These are phyloP conservation scores for Podocnemis expansa DNA, from an alignment of 2,113 vertebrate species.

Conservation along the genomic window DNA sequence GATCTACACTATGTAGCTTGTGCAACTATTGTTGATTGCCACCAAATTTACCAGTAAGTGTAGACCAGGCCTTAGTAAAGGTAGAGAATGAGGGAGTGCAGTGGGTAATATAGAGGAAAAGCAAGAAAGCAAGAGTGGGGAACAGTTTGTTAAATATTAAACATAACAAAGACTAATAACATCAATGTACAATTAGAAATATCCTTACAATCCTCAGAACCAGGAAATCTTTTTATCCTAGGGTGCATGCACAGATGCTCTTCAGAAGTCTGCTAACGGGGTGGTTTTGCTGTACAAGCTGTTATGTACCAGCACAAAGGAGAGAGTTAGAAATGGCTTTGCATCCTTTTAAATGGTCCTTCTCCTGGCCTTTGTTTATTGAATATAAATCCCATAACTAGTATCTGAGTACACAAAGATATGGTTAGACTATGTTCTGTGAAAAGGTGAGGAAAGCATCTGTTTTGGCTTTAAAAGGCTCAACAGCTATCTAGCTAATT, in stretches of 20 bases:
- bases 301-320: background rate
- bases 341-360: background rate
- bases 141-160: background rate
- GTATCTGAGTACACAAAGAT: background rate
- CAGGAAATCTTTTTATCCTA: background rate
- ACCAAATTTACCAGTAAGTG: no score
- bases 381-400: background rate
- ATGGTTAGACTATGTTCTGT: background rate
- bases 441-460: background rate
- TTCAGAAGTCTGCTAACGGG: fast-evolving
- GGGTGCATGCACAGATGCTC: fast-evolving
- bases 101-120: background rate
- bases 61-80: background rate
- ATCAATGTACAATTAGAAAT: background rate
- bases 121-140: background rate
- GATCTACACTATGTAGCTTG: no score
- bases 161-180: background rate
- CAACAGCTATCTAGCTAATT: background rate
- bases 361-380: background rate
- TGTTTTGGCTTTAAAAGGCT: background rate
- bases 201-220: background rate
- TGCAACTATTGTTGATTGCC: no score
- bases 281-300: background rate
- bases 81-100: background rate
- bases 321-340: background rate